Base-by-base conservation (phyloP, 2,113 vertebrate species). In the Oreocharis arfaki region DNA sequence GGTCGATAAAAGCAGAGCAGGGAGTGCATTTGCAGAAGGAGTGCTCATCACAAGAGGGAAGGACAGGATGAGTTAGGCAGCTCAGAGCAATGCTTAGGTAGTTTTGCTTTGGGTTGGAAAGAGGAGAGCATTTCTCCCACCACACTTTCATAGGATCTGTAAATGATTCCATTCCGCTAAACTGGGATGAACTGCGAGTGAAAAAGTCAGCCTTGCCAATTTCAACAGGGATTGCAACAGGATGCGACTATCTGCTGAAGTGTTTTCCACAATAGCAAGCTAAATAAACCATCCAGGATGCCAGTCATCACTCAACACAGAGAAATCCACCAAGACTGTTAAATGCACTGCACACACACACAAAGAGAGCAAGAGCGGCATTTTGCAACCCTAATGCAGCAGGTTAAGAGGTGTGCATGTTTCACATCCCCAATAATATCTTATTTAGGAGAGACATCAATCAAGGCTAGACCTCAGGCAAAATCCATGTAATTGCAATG, bases 401-500 rank as follows among this genome's bases (percentile, higher is more conserved):
- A 78, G 56, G 65, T 90, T 89, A 93, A 93, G 80, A 84, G 78
- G 27, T 35, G 41, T 71, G 65, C 76, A 50, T 77, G 69, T 87
- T 92, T 63, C 70, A 88, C 56, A 42, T 68, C 56, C 44, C 69
- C n/a, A 59, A 0, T 71, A 94, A 88, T 49, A 74, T 78, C 92
- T 92, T 94, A 88, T 89, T 96, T 78, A 87, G 76, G 86, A 89
- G 21, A 76, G n/a, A 75, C 61, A 90, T 93, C 92, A 77, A 86
- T 95, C 85, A 95, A 46, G 49, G 61, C 44, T 30, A 84, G 80
- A 84, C 89, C 87, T 76, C 94, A 75, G 85, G 87, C 79, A 83
- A 96, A 95, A 92, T 56, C 65, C 84, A 49, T 65, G 77, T 88
- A 95, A 93, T 93, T 92, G 90, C 67, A 71, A 23, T 95, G 91